Percentiles rank a stretch among this genome's conserved stretches.
phyloP scores from a whole-genome alignment of 2,888 invertebrate species.

The Thera obeliscata region DNA sequence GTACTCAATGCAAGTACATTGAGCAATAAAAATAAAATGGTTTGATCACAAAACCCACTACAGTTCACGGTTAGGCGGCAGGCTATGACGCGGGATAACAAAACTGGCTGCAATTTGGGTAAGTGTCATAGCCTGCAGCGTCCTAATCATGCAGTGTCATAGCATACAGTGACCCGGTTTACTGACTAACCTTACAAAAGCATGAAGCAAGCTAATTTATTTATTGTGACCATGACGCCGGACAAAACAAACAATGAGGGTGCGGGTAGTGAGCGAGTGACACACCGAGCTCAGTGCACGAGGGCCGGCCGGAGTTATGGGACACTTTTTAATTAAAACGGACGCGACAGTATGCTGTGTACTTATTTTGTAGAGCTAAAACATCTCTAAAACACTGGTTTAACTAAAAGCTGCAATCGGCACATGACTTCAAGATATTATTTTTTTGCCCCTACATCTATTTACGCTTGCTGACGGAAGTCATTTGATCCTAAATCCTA shows the following conservation, averaged over 20 bases:
- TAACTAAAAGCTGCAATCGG: too few species aligned
- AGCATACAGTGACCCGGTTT: constrained; percentile 21
- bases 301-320: not conserved
- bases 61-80: not conserved
- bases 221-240: constrained; percentile 14
- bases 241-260: constrained; percentile 23
- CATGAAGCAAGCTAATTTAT: too few species aligned
- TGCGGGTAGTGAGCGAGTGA: not conserved
- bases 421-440: not conserved
- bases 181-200: constrained; percentile 23
- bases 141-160: constrained; percentile 12
- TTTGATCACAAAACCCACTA: not conserved
- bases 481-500: not conserved
- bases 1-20: too few species aligned
- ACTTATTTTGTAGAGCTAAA: not conserved
- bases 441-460: not conserved
- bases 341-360: not conserved
- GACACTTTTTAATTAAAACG: not conserved
- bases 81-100: not conserved
- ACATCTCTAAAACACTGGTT: not conserved
- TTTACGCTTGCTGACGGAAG: not conserved
- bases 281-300: constrained; percentile 7
- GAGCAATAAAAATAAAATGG: too few species aligned
- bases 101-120: constrained; percentile 11
- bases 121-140: constrained; percentile 20